These are phyloP conservation scores for Sturmia bella DNA, from an alignment of 2,888 invertebrate species.

Conservation along the genomic window DNA sequence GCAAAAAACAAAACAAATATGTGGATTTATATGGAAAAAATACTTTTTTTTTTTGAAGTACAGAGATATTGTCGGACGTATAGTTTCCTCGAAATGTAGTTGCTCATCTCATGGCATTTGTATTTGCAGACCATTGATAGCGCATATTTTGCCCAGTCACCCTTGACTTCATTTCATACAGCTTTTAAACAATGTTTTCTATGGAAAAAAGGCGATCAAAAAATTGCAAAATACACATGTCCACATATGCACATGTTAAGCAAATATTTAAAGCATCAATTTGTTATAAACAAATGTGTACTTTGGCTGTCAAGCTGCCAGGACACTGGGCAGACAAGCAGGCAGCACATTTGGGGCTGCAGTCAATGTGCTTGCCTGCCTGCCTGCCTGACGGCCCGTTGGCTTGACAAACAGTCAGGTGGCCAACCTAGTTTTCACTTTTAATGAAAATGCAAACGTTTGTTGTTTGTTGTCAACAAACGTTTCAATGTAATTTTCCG, in stretches of 20 bases:
- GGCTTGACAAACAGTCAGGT: slow-evolving; percentile 32
- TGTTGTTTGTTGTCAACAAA: slow-evolving; percentile 71
- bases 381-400: background rate
- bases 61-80: slow-evolving; percentile 12
- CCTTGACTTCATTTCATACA: slow-evolving; percentile 64
- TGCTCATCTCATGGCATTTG: slow-evolving; percentile 30
- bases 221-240: slow-evolving; percentile 4
- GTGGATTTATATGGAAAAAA: slow-evolving; percentile 9
- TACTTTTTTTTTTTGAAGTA: background rate
- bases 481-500: slow-evolving; percentile 75
- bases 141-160: slow-evolving; percentile 49
- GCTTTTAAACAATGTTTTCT: slow-evolving; percentile 36
- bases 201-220: slow-evolving; percentile 30
- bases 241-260: slow-evolving; percentile 23
- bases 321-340: slow-evolving; percentile 22
- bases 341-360: slow-evolving; percentile 24
- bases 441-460: slow-evolving; percentile 69
- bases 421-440: slow-evolving; percentile 67
- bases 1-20: slow-evolving; percentile 23
- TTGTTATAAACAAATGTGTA: slow-evolving; percentile 46
- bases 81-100: slow-evolving; percentile 30
- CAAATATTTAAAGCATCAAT: slow-evolving; percentile 48
- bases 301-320: slow-evolving; percentile 43
- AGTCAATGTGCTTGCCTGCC: background rate
- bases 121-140: slow-evolving; percentile 35